phyloP scores from a whole-genome alignment of 2,888 invertebrate genomes.

The Idaea biselata region DNA sequence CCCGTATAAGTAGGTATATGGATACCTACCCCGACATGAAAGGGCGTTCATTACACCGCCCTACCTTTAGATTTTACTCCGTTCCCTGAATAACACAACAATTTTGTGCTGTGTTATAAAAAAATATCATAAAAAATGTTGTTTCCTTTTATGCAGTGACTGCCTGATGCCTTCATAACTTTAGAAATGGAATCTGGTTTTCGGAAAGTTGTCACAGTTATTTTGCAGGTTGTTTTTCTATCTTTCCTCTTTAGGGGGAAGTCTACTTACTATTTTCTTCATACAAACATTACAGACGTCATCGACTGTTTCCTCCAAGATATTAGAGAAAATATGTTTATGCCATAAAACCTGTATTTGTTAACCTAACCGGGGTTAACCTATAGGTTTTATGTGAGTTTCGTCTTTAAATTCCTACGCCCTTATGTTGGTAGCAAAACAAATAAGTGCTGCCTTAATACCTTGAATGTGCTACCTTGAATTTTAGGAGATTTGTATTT shows the following conservation, averaged over 20 bases:
- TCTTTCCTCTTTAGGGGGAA: not conserved
- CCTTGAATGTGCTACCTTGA: no score
- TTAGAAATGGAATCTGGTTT: not conserved
- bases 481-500: no score
- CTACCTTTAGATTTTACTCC: not conserved
- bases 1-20: not conserved
- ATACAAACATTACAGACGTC: no score
- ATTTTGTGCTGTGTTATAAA: slow-evolving; percentile 1
- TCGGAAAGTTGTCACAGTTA: not conserved
- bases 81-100: not conserved
- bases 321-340: no score
- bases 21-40: not conserved
- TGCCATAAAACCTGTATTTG: no score
- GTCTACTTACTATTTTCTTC: no score
- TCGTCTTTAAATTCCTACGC: no score
- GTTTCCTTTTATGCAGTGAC: not conserved
- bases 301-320: no score
- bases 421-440: no score
- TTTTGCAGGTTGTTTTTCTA: not conserved
- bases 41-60: not conserved
- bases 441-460: no score
- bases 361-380: no score
- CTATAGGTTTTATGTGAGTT: no score
- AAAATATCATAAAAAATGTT: not conserved
- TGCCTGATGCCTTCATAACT: not conserved